Conservation (phyloP, 2,888 invertebrate genomes). For the Aelia acuminata region DNA sequence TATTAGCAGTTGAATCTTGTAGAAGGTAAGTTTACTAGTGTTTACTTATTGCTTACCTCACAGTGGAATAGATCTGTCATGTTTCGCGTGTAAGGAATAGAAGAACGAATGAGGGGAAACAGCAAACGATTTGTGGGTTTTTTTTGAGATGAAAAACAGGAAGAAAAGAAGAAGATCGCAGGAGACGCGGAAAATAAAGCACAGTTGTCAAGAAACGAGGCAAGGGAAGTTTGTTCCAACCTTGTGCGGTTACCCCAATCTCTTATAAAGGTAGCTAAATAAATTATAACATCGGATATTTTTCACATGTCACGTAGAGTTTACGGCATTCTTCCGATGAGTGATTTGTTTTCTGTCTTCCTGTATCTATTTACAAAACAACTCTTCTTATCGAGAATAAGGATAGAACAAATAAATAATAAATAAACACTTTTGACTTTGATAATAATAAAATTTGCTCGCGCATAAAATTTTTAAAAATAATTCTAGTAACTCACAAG, state of each 20-base stretch:
- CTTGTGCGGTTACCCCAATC: neutral
- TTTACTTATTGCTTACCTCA: neutral
- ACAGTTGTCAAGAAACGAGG: neutral
- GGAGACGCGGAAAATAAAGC: neutral
- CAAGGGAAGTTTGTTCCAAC: neutral
- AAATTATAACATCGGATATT: neutral
- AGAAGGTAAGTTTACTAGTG: neutral
- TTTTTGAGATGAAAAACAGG: constrained; percentile 20
- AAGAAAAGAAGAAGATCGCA: neutral
- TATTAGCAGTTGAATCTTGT: neutral
- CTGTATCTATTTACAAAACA: neutral
- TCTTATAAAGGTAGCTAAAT: neutral
- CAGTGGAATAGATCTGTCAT: neutral
- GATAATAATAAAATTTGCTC: no score
- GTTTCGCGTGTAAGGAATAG: neutral
- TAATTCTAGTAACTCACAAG: no score
- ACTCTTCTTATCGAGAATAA: neutral
- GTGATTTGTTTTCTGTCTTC: neutral
- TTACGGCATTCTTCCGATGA: neutral
- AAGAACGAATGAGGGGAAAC: neutral
- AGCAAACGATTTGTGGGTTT: neutral
- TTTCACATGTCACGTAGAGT: neutral
- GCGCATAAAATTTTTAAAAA: no score
- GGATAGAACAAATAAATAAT: no score
- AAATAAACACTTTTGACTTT: no score